phyloP scores from a whole-genome alignment of 2,113 vertebrate species.

The Tretioscincus oriximinensis region DNA sequence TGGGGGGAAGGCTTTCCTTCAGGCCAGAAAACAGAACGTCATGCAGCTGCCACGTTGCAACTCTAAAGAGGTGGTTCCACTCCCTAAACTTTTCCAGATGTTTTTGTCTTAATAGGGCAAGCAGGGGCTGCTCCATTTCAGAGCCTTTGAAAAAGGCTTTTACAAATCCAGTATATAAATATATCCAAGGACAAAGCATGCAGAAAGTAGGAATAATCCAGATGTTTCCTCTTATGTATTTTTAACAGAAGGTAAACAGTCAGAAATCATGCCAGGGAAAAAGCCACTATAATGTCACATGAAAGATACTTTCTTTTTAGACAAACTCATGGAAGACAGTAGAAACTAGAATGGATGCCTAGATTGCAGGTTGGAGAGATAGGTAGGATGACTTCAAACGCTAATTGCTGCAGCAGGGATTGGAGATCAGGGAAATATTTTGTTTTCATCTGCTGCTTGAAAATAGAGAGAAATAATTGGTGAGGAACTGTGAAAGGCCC shows the following conservation, averaged over 20 bases:
- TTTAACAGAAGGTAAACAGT: neutral
- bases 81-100: constrained; percentile 69
- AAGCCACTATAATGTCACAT: no score
- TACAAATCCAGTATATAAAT: constrained; percentile 64
- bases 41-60: constrained; percentile 76
- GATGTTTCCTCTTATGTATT: neutral
- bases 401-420: no score
- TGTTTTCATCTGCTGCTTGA: no score
- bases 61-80: constrained; percentile 61
- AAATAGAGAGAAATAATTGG: no score
- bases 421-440: no score
- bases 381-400: no score
- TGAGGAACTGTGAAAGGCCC: no score
- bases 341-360: no score
- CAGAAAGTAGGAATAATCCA: neutral
- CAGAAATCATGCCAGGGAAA: neutral
- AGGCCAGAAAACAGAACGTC: constrained; percentile 51
- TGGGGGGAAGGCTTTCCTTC: constrained; percentile 56
- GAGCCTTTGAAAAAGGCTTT: constrained; percentile 53
- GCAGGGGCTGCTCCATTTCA: constrained; percentile 54
- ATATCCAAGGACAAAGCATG: constrained; percentile 38
- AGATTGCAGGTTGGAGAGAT: no score
- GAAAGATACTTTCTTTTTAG: no score
- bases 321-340: no score
- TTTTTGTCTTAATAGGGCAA: constrained; percentile 58